Evolutionary conservation across 2,113 vertebrate genomes (phyloP).

Genomic region (Colius striatus): DNA sequence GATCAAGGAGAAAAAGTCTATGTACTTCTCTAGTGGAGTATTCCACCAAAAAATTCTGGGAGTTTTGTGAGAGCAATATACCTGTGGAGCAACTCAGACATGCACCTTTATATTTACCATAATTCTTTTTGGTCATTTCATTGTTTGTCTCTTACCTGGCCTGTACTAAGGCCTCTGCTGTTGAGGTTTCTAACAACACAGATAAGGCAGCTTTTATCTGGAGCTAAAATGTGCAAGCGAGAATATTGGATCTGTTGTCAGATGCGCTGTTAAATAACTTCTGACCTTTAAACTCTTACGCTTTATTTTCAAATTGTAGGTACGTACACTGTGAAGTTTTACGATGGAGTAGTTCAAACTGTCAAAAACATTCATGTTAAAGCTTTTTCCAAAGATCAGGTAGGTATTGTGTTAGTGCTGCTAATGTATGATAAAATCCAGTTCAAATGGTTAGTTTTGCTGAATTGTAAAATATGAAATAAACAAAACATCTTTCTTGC

Average conservation of each 20-base stretch:
- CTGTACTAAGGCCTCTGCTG: background rate
- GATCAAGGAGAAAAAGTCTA: background rate
- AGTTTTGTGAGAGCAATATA: background rate
- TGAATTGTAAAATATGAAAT: background rate
- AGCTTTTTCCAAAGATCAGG: constrained; percentile 89
- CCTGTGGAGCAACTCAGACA: background rate
- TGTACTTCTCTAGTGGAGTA: background rate
- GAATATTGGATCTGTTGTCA: background rate
- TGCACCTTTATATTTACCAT: background rate
- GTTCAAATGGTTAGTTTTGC: background rate
- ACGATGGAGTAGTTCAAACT: constrained; percentile 93
- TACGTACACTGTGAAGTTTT: constrained; percentile 96
- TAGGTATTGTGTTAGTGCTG: constrained; percentile 58
- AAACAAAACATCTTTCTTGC: background rate
- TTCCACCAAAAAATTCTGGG: background rate
- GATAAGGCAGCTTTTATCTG: background rate
- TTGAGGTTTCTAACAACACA: background rate
- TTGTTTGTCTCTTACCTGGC: background rate
- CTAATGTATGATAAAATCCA: background rate
- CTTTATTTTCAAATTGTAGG: constrained; percentile 80
- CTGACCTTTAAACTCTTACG: background rate
- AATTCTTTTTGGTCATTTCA: background rate
- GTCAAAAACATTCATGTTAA: constrained; percentile 97
- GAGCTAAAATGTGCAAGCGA: background rate
- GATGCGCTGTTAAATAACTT: background rate